Base-by-base conservation (phyloP, 2,888 invertebrate species). In the Ptilodon capucinus region DNA sequence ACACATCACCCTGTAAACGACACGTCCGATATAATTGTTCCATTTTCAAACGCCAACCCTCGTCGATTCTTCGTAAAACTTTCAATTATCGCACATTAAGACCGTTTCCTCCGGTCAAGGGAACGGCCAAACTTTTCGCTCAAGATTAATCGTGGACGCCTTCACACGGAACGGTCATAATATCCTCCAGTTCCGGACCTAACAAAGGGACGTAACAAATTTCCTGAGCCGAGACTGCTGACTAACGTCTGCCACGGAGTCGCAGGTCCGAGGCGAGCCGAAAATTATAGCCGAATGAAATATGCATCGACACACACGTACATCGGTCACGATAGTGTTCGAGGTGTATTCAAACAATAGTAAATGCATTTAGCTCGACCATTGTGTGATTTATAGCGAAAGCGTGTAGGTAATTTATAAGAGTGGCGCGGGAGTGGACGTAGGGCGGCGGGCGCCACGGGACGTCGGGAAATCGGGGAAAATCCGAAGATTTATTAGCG, bases 361-460 rank as follows among this genome's bases (percentile, higher is more conserved):
- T 87, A 86, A 89, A 86, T 83, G 86, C 88, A 90, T 88, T 90
- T 87, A 86, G 84, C 78, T 71, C 67, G 76, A 74, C 78, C 81
- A 82, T 87, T 84, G 84, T 86, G 81, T 87, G 89, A 90, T 91
- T 90, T 89, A 91, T 89, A 74, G 86, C 77, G 74, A 78, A 86
- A 86, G 86, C 86, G 86, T 89, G 90, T 86, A 78, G 84, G 88
- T 89, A 88, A 90, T 91, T 90, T 91, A 90, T 89, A 90, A 87
- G 86, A 86, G 87, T 84, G 78, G 79, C 66, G 74, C 70, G 72
- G 73, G 79, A 78, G 81, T 79, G 81, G 79, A 75, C 76, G 74
- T 60, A 71, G 76, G 76, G 81, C 58, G 76, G 68, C 64, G 51
- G 67, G 65, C 78, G 65, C 81, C 67, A 62, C 84, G 82, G 87